Evolutionary conservation across 2,888 invertebrate species (phyloP).

Genomic region (Ectemnius continuus): DNA sequence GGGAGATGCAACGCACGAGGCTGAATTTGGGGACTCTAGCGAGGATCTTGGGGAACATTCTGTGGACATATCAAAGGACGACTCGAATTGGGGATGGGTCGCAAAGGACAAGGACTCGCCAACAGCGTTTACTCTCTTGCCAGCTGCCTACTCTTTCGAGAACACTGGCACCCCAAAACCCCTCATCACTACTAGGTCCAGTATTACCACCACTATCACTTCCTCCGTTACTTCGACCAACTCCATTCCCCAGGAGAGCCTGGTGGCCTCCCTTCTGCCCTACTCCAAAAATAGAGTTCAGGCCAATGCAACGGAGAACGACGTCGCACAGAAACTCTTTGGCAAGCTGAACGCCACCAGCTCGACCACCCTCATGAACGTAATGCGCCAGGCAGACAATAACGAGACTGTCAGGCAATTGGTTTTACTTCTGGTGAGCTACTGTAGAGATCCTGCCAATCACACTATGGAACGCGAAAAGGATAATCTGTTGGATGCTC

Average conservation of each 20-base stretch:
- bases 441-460: constrained; percentile 86
- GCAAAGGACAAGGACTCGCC: constrained; percentile 70
- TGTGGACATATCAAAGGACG: not conserved
- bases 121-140: constrained; percentile 72
- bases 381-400: constrained; percentile 89
- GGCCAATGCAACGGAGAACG: constrained; percentile 82
- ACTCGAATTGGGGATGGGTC: constrained; percentile 65
- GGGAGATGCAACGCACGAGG: not conserved
- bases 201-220: constrained; percentile 70
- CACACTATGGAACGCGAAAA: constrained; percentile 86
- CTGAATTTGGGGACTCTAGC: not conserved
- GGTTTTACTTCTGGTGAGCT: constrained; percentile 87
- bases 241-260: constrained; percentile 34
- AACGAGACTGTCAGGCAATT: constrained; percentile 87
- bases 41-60: not conserved
- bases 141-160: constrained; percentile 60
- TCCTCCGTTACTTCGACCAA: constrained; percentile 68
- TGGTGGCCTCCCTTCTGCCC: constrained; percentile 38
- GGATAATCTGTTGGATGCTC: constrained; percentile 84
- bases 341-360: constrained; percentile 87
- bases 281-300: constrained; percentile 48
- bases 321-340: constrained; percentile 87
- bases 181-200: constrained; percentile 68
- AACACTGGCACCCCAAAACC: constrained; percentile 69
- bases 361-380: constrained; percentile 86